phyloP scores from a whole-genome alignment of 2,797 vertebrate species.

The Chrosomus eos region DNA sequence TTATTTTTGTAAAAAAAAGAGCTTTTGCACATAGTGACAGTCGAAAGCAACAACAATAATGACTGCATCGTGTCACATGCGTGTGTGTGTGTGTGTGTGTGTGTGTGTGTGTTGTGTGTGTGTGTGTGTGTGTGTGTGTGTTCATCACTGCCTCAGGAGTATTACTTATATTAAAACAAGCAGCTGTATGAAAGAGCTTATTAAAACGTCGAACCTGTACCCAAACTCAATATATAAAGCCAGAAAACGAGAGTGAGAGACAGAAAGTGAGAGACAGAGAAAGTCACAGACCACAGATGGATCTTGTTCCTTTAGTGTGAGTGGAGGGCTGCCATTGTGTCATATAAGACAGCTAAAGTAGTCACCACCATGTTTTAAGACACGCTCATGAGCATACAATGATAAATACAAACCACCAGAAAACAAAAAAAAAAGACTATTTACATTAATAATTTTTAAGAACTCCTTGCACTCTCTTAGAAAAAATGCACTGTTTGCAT shows the following conservation, averaged over 20 bases:
- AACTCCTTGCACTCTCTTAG: background rate
- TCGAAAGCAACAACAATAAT: constrained; percentile 73
- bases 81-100: constrained; percentile 53
- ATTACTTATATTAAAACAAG: constrained; percentile 79
- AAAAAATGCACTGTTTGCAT: background rate
- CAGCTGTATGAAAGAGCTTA: constrained; percentile 72
- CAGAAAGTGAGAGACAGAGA: constrained; percentile 9
- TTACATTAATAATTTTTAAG: background rate
- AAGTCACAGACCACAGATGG: constrained; percentile 42
- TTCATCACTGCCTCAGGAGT: constrained; percentile 67
- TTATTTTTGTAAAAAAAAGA: constrained; percentile 68
- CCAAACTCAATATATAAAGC: constrained; percentile 29
- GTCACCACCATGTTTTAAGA: background rate
- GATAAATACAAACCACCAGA: background rate
- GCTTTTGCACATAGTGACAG: constrained; percentile 74
- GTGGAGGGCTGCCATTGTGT: constrained; percentile 48
- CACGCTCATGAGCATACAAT: background rate
- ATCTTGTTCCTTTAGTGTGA: constrained; percentile 46
- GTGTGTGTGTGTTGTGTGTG: constrained; percentile 59
- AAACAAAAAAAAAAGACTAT: background rate
- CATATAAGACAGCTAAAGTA: background rate
- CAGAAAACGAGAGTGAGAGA: constrained; percentile 10
- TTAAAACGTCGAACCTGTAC: constrained; percentile 70
- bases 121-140: constrained; percentile 58
- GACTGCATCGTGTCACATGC: too few relatives aligned